These are phyloP conservation scores for Poeciliopsis paucimaculata DNA, from an alignment of 2,797 vertebrate species.

Conservation along the genomic window DNA sequence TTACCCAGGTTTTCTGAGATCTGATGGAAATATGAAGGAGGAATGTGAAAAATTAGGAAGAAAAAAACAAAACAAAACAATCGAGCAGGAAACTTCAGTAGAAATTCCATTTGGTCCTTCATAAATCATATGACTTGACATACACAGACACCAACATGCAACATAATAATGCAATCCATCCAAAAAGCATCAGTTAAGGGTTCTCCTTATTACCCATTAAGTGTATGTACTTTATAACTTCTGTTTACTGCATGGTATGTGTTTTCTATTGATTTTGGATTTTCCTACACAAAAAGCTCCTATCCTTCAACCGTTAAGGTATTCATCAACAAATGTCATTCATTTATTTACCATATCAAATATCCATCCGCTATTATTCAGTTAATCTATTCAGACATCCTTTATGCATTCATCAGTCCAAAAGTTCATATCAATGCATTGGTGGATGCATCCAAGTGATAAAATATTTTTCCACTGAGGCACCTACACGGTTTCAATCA, in stretches of 20 bases:
- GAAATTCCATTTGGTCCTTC: slow-evolving; percentile 71
- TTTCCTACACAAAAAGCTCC: neutral
- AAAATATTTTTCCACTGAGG: too few species aligned
- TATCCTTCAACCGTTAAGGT: neutral
- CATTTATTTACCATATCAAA: neutral
- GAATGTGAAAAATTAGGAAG: neutral
- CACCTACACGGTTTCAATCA: too few species aligned
- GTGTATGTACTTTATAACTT: neutral
- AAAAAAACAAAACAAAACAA: neutral
- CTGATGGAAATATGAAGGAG: slow-evolving; percentile 65
- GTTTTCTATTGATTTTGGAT: neutral
- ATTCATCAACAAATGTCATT: neutral
- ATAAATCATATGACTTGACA: slow-evolving; percentile 73
- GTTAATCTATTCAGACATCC: neutral
- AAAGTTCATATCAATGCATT: too few species aligned
- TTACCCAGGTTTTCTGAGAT: slow-evolving; percentile 91
- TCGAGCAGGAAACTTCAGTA: slow-evolving; percentile 34
- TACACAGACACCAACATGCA: slow-evolving; percentile 45
- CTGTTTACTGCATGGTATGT: neutral
- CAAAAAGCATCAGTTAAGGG: slow-evolving; percentile 4
- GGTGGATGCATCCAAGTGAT: too few species aligned
- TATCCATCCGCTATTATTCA: neutral
- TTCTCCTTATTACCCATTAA: neutral
- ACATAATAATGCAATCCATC: slow-evolving; percentile 70
- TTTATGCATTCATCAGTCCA: neutral